Percentiles rank a stretch among this genome's conserved stretches.
These are phyloP conservation scores for Cataglyphis livida DNA, from an alignment of 2,888 invertebrate genomes.

Conservation along the genomic window DNA sequence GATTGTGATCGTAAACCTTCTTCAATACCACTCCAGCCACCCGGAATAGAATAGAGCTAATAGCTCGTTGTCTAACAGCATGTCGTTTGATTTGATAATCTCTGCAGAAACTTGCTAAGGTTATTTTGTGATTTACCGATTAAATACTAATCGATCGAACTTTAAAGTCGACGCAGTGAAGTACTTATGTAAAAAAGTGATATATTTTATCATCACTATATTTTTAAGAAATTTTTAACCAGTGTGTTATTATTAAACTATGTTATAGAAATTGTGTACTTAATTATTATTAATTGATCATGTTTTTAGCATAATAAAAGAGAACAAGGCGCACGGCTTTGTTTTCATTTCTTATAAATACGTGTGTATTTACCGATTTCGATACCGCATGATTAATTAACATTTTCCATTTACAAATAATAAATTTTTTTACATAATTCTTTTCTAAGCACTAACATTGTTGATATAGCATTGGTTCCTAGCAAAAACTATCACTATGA, in stretches of 20 bases:
- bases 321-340: not conserved
- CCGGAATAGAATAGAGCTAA: slow-evolving; percentile 3
- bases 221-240: slow-evolving; percentile 23
- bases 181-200: slow-evolving; percentile 1
- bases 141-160: slow-evolving; percentile 4
- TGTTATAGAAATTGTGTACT: slow-evolving; percentile 5
- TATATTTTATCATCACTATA: slow-evolving; percentile 17
- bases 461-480: slow-evolving; percentile 12
- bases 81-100: slow-evolving; percentile 21
- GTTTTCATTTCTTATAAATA: slow-evolving; percentile 8
- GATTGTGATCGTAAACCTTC: not conserved
- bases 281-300: slow-evolving; percentile 30
- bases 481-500: not conserved
- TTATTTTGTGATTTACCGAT: not conserved
- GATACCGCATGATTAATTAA: slow-evolving; percentile 24
- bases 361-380: slow-evolving; percentile 2
- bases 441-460: slow-evolving; percentile 1
- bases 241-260: not conserved
- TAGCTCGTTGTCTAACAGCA: slow-evolving; percentile 38
- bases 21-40: not conserved
- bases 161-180: not conserved
- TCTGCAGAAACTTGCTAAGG: not conserved
- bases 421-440: not conserved
- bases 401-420: not conserved
- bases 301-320: slow-evolving; percentile 23